These are phyloP conservation scores for Micropterix aruncella DNA, from an alignment of 2,888 invertebrate species.

Conservation along the genomic window DNA sequence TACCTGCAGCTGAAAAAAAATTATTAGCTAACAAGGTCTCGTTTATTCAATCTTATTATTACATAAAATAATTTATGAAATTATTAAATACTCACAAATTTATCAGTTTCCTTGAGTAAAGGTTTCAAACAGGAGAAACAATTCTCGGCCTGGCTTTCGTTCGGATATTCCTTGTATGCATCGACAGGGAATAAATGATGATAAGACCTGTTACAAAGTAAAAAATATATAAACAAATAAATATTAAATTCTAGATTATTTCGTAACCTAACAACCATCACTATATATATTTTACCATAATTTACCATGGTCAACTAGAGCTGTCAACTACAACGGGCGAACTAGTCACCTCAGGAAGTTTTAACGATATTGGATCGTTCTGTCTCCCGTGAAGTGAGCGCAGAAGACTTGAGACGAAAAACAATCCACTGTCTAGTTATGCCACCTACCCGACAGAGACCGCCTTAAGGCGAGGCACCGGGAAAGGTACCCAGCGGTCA, in stretches of 20 bases:
- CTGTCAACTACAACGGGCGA: too few species aligned
- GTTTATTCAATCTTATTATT: slow-evolving; percentile 1
- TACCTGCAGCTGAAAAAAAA: too few species aligned
- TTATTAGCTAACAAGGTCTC: slow-evolving; percentile 2
- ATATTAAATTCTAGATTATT: background rate
- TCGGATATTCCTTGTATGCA: slow-evolving; percentile 60
- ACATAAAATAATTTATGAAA: slow-evolving; percentile 2
- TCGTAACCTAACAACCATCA: background rate
- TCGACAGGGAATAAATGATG: slow-evolving; percentile 94
- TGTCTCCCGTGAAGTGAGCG: too few species aligned
- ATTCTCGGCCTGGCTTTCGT: slow-evolving; percentile 39
- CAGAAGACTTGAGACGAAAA: too few species aligned
- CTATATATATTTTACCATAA: too few species aligned
- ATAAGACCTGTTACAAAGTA: slow-evolving; percentile 71
- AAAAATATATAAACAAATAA: background rate
- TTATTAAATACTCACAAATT: slow-evolving; percentile 41
- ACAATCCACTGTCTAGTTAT: too few species aligned
- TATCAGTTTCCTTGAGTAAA: slow-evolving; percentile 48
- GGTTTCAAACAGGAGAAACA: slow-evolving; percentile 66
- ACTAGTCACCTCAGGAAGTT: too few species aligned
- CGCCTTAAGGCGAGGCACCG: too few species aligned
- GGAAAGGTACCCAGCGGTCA: too few species aligned
- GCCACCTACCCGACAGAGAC: too few species aligned
- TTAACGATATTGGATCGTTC: too few species aligned
- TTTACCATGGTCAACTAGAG: too few species aligned